Conservation (phyloP, 2,113 vertebrate genomes). For the Dolichotis patagonum region DNA sequence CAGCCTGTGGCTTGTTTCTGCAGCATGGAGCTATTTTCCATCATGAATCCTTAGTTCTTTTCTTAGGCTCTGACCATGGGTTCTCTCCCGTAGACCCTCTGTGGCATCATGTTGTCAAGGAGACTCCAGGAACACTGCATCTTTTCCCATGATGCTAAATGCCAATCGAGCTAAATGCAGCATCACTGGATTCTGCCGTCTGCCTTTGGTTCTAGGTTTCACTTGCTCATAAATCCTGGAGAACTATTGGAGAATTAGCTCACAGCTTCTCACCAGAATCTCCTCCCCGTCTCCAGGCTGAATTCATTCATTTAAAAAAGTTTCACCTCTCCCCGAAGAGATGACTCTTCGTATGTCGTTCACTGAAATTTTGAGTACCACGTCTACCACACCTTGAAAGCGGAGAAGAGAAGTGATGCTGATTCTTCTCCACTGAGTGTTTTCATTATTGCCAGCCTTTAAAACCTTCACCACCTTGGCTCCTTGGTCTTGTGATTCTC, state of each 20-base stretch:
- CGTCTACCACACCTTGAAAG: background rate
- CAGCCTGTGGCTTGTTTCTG: background rate
- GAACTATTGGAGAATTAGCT: background rate
- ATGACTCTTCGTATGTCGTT: background rate
- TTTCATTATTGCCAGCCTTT: background rate
- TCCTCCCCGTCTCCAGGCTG: background rate
- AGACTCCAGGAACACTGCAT: background rate
- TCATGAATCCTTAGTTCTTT: background rate
- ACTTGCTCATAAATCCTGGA: background rate
- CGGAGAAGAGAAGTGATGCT: background rate
- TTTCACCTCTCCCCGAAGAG: background rate
- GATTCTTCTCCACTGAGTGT: background rate
- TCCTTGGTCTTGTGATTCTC: background rate
- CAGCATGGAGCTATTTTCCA: background rate
- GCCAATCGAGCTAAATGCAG: background rate
- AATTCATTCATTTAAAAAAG: background rate
- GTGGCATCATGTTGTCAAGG: background rate
- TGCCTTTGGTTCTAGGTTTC: background rate
- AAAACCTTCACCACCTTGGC: background rate
- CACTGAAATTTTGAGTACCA: background rate
- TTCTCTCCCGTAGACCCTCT: background rate
- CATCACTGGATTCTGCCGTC: background rate
- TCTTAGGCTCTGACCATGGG: background rate
- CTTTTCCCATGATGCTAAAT: background rate
- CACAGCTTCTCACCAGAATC: background rate